Evolutionary conservation across 2,888 invertebrate species (phyloP).

Genomic region (Noctua janthina): DNA sequence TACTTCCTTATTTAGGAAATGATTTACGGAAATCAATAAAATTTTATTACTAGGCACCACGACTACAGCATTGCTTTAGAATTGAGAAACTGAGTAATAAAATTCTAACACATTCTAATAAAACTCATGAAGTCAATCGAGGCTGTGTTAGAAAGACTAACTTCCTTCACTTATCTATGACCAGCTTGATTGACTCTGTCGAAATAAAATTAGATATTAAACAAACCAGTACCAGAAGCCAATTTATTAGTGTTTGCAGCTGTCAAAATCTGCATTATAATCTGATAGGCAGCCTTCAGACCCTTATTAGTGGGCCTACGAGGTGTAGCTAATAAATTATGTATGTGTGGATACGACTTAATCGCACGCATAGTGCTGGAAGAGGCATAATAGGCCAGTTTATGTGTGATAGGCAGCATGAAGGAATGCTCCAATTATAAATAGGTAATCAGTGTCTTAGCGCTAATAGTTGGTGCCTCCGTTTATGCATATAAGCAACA

Average conservation of each 20-base stretch:
- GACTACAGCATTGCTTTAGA: too few relatives aligned
- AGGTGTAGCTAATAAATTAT: conserved; percentile 48
- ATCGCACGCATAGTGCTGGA: conserved; percentile 36
- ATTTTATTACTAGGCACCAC: neutral
- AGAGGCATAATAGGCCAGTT: conserved; percentile 39
- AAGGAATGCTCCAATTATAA: conserved; percentile 39
- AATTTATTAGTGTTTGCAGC: conserved; percentile 48
- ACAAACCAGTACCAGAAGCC: conserved; percentile 40
- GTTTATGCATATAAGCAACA: conserved; percentile 21
- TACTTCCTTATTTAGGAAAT: conserved; percentile 36
- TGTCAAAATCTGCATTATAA: conserved; percentile 55
- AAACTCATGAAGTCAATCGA: neutral
- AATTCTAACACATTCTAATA: too few relatives aligned
- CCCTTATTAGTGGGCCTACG: conserved; percentile 43
- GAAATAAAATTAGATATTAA: conserved; percentile 34
- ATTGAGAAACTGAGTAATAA: too few relatives aligned
- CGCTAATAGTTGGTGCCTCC: conserved; percentile 20
- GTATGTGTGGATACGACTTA: conserved; percentile 38
- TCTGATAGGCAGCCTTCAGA: conserved; percentile 59
- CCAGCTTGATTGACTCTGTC: conserved; percentile 30
- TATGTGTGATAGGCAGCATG: conserved; percentile 24
- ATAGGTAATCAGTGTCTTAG: conserved; percentile 35
- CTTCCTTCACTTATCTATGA: conserved; percentile 2
- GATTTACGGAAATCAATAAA: conserved; percentile 21
- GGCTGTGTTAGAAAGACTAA: conserved; percentile 10